Conservation (phyloP, 2,797 vertebrate species). For the Rousettus madagascariensis region DNA sequence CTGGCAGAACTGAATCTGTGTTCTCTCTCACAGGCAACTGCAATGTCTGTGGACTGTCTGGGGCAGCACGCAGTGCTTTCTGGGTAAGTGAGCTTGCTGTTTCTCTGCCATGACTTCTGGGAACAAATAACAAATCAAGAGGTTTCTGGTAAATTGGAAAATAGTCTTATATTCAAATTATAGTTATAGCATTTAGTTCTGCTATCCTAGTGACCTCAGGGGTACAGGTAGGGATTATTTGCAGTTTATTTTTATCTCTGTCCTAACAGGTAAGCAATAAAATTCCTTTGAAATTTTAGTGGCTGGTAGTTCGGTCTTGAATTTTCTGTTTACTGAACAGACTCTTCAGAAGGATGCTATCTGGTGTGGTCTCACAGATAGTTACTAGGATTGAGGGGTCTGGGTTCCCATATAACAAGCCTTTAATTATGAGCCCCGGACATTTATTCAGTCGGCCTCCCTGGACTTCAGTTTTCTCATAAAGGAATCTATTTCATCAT, state of each 20-base stretch:
- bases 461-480: background rate
- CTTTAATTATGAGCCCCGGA: background rate
- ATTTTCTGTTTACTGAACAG: background rate
- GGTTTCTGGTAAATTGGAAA: conserved; percentile 23
- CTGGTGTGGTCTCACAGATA: background rate
- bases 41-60: conserved; percentile 98
- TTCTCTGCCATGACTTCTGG: background rate
- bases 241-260: conserved; percentile 19
- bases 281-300: conserved; percentile 18
- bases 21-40: conserved; percentile 90
- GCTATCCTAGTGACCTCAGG: background rate
- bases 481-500: background rate
- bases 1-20: conserved; percentile 62
- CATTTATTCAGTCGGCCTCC: background rate
- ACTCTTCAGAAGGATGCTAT: background rate
- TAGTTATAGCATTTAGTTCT: background rate
- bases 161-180: background rate
- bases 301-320: background rate
- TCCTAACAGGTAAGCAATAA: background rate
- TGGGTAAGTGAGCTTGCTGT: conserved; percentile 86
- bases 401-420: background rate
- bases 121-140: background rate
- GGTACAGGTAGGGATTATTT: background rate
- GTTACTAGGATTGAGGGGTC: background rate
- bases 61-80: conserved; percentile 95